Percentiles rank a stretch among this genome's conserved stretches.
Conservation (phyloP, 2,888 invertebrate genomes). For the Strigamia transsilvanica region DNA sequence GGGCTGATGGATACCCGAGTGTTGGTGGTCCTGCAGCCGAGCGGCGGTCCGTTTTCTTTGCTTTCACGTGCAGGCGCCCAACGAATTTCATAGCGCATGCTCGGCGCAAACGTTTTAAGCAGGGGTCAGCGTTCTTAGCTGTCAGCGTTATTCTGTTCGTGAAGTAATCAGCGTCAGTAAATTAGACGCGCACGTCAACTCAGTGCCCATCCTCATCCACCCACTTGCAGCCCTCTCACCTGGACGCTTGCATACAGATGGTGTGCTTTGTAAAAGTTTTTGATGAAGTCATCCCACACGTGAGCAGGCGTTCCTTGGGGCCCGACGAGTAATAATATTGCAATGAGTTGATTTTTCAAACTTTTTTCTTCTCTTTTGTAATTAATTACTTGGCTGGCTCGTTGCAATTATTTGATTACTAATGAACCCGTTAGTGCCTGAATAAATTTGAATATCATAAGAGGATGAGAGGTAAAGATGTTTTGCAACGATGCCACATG, state of each 20-base stretch:
- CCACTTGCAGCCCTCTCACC: slow-evolving; percentile 40
- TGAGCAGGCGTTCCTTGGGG: slow-evolving; percentile 28
- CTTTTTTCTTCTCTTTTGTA: background rate
- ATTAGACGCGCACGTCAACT: slow-evolving; percentile 48
- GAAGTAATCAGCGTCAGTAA: slow-evolving; percentile 45
- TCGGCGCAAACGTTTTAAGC: slow-evolving; percentile 4
- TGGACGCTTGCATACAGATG: slow-evolving; percentile 47
- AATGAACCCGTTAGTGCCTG: slow-evolving; percentile 44
- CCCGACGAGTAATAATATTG: slow-evolving; percentile 22
- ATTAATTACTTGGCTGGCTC: slow-evolving; percentile 33
- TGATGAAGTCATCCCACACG: slow-evolving; percentile 47
- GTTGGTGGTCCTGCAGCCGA: background rate
- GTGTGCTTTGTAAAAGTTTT: slow-evolving; percentile 40
- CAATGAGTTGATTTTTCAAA: slow-evolving; percentile 3
- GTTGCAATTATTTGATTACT: slow-evolving; percentile 45
- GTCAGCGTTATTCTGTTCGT: slow-evolving; percentile 42
- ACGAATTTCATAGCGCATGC: background rate
- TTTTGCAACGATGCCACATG: slow-evolving; percentile 36
- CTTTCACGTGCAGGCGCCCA: background rate
- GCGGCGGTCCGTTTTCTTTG: slow-evolving; percentile 1
- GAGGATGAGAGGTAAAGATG: slow-evolving; percentile 40
- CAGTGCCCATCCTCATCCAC: slow-evolving; percentile 33
- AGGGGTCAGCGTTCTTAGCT: slow-evolving; percentile 41
- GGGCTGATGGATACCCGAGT: slow-evolving; percentile 28
- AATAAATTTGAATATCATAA: slow-evolving; percentile 48